Base-by-base conservation (phyloP, 2,888 invertebrate species). In the Pecten maximus region DNA sequence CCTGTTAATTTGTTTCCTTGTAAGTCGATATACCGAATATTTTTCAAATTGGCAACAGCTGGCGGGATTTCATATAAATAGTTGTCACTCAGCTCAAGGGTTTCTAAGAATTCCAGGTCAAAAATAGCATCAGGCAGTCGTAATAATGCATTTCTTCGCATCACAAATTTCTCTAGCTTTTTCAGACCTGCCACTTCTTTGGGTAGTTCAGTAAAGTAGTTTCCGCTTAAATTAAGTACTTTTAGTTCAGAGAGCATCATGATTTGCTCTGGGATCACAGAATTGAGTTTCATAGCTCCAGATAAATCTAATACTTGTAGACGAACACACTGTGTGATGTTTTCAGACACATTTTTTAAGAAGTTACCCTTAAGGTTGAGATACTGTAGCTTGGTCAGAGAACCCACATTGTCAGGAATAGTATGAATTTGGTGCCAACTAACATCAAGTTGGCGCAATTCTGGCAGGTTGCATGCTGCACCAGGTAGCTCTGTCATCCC, bases 391-490 rank as follows among this genome's bases (percentile, higher is more conserved):
- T 94, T 94, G 10, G 93, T 91, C 89, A 96, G 93, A 89, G 95
- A 94, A 87, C 94, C 94, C n/a, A 94, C 93, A 74, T 94, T 95
- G 86, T 94, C 94, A 15, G 95, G 95, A n/a, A 96, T 95, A 2
- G 94, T 94, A 88, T 94, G 92, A 54, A 96, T 94, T 91, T 94
- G 94, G 88, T 96, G 96, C 96, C 96, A 96, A 54, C 95, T 95
- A 12, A 95, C 93, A 90, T 95, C 94, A 8, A 96, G 93, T n/a
- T 93, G 92, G 2, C 91, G 90, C 50, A 96, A 92, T 74, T 95
- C 94, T 74, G 93, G 91, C 39, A 96, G 91, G 44, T 92, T 89
- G 91, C 95, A 95, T 15, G 95, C 93, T 39, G 95, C 94, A 19
- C 93, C 93, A 28, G 95, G 96, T 44, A 96, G 92, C 3, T 92